phyloP scores from a whole-genome alignment of 2,888 invertebrate genomes.

The Steinernema scapterisci region DNA sequence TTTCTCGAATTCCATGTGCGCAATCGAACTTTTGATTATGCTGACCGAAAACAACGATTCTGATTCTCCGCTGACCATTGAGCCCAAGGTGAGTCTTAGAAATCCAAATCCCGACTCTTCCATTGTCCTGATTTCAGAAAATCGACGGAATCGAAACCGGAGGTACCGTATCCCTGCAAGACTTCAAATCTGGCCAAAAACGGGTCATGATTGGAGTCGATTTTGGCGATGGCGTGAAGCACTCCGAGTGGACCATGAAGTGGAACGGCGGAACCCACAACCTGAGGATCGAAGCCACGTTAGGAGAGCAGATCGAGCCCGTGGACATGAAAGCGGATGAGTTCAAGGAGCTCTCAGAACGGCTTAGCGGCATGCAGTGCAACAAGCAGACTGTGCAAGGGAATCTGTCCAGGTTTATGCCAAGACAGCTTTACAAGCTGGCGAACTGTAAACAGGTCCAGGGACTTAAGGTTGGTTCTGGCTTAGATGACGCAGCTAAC shows the following conservation, averaged over 20 bases:
- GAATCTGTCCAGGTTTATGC: constrained; percentile 26
- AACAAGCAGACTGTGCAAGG: constrained; percentile 27
- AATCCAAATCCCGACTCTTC: constrained; percentile 36
- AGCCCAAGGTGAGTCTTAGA: constrained; percentile 25
- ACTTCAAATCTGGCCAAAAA: constrained; percentile 35
- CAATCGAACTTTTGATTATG: constrained; percentile 43
- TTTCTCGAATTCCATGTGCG: constrained; percentile 49
- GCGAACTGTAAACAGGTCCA: constrained; percentile 49
- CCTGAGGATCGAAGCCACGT: constrained; percentile 37
- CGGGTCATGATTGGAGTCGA: constrained; percentile 46
- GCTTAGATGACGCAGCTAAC: background rate
- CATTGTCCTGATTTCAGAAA: constrained; percentile 2
- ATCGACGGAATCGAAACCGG: constrained; percentile 18
- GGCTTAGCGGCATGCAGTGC: constrained; percentile 47
- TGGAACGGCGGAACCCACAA: constrained; percentile 36
- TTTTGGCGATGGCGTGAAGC: constrained; percentile 42
- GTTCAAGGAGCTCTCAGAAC: constrained; percentile 39
- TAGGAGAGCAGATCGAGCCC: constrained; percentile 48
- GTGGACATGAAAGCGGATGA: constrained; percentile 43
- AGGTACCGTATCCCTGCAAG: constrained; percentile 19
- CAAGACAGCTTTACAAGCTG: constrained; percentile 41
- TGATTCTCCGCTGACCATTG: background rate
- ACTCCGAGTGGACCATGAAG: constrained; percentile 42
- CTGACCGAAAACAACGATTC: constrained; percentile 22
- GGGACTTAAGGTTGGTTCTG: constrained; percentile 47